Evolutionary conservation across 1,140 invertebrate species (phyloP), one percentile per base, ranked within the genome.

Genomic region (Heterodera carotae): DNA sequence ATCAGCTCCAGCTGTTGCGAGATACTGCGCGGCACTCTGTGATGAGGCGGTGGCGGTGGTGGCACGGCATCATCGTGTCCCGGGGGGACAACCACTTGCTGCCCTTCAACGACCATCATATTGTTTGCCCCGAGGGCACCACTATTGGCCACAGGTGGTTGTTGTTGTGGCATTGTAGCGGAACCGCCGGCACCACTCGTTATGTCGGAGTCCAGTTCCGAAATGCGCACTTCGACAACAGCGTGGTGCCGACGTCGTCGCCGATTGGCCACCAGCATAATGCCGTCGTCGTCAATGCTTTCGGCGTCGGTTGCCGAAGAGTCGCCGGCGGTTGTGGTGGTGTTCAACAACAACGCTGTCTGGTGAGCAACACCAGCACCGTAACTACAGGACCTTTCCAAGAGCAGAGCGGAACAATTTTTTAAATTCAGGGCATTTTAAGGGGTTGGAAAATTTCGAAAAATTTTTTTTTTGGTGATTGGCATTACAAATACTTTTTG

Each of bases 1-100:
- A 74, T 74, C 56, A 74, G 27, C 36, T 74, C 71, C 39, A 74
- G 36, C 64, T 74, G 71, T 34, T 74, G 71, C 5, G 71, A 74
- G 36, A 74, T 74, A 34, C 71, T 74, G 36, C 71, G 25, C 22
- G 71, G 71, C 59, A 74, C 71, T 22, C 48, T 7, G 15, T 43
- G 39, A 43, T 43, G 39, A 7, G 1, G 39, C n/a, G n/a, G n/a
- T n/a, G 15, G 15, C 39, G 39, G 2, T 43, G 1, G 12, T 18
- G 48, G n/a, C 71, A 39, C 36, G n/a, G n/a, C n/a, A n/a, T n/a
- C n/a, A n/a, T n/a, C n/a, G 4, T 73, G 48, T 33, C 31, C 70
- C 39, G 34, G 34, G 31, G 33, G 53, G 60, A 62, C 10, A 31
- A 25, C 60, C 60, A 31, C 18, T 31, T 8, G 4, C 60, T 8